Evolutionary conservation across 2,113 vertebrate species (phyloP), one percentile per base, ranked within the genome.

Genomic region (Catharus minimus): DNA sequence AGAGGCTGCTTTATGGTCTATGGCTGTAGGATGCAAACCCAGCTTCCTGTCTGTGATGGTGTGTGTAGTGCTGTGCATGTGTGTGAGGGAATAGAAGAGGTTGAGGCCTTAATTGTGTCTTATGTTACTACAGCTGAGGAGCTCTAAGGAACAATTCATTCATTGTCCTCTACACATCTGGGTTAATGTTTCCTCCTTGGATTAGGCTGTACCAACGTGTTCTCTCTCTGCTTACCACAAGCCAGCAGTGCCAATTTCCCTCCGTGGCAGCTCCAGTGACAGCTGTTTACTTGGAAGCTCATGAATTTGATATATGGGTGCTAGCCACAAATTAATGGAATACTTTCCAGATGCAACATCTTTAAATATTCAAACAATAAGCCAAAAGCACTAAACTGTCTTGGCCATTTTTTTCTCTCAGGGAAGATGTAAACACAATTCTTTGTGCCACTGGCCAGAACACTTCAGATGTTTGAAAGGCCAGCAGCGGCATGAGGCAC

Each of bases 211-310:
- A 97, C 97, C 97, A 97, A 86, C 10, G 17, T 93, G 92, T 97
- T 97, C 95, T 81, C 92, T 97, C 96, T 53, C 95, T 94, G 93
- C 90, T 97, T 92, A 95, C 97, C 96, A 96, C 97, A 97, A 97
- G 95, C 94, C 91, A 95, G 93, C 81, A 61, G 94, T 95, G 96
- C 97, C 97, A 97, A 96, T 96, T 97, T 95, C 97, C 93, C 87
- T 95, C 85, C 3, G 3, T 89, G 90, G 93, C 89, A 93, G 94
- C 89, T 92, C 74, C 87, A 88, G 74, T 95, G 94, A 95, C 96
- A 96, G 94, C 91, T 97, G 97, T 97, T 98, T 97, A 97, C 94
- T 97, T 97, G 97, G 96, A 97, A 97, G 93, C 93, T 97, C 95
- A 93, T 91, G 91, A 95, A 94, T 92, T 92, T 97, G 97, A 97